A percentile compares a stretch with the other conserved stretches of the same genome.
Evolutionary conservation across 2,888 invertebrate species (phyloP).

Genomic region (Troides aeacus): DNA sequence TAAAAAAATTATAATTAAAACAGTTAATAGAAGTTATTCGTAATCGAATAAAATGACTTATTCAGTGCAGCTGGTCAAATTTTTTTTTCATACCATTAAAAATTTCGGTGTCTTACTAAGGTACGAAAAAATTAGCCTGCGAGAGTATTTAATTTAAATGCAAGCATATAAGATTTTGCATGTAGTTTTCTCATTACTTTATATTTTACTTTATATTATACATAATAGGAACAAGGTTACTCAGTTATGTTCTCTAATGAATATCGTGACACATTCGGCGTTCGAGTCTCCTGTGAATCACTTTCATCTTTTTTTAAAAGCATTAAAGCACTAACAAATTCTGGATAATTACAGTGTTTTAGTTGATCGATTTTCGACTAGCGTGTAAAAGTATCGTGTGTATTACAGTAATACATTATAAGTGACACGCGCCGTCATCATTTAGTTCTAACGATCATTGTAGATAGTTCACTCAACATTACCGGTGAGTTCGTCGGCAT

Average conservation of each 20-base stretch:
- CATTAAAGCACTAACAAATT: constrained; percentile 31
- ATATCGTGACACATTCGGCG: constrained; percentile 13
- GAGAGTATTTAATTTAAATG: too few relatives aligned
- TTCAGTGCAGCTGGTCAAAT: too few relatives aligned
- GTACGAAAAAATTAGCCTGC: too few relatives aligned
- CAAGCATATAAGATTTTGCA: too few relatives aligned
- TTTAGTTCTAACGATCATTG: constrained; percentile 21
- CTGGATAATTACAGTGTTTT: constrained; percentile 38
- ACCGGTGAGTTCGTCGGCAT: too few relatives aligned
- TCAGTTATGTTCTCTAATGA: constrained; percentile 7
- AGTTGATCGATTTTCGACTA: constrained; percentile 54
- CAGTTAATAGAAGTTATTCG: too few relatives aligned
- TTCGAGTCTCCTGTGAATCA: constrained; percentile 10
- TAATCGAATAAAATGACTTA: too few relatives aligned
- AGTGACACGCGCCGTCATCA: constrained; percentile 44
- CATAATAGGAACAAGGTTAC: constrained; percentile 18
- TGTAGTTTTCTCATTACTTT: too few relatives aligned
- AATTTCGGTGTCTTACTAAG: too few relatives aligned
- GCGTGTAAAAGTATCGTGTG: constrained; percentile 44
- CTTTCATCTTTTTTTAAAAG: neutral
- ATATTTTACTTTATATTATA: neutral
- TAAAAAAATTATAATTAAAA: too few relatives aligned
- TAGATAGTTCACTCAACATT: too few relatives aligned
- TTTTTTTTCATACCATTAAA: too few relatives aligned
- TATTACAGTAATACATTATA: constrained; percentile 46